Base-by-base conservation (phyloP, 2,113 vertebrate genomes). In the Labrus mixtus region DNA sequence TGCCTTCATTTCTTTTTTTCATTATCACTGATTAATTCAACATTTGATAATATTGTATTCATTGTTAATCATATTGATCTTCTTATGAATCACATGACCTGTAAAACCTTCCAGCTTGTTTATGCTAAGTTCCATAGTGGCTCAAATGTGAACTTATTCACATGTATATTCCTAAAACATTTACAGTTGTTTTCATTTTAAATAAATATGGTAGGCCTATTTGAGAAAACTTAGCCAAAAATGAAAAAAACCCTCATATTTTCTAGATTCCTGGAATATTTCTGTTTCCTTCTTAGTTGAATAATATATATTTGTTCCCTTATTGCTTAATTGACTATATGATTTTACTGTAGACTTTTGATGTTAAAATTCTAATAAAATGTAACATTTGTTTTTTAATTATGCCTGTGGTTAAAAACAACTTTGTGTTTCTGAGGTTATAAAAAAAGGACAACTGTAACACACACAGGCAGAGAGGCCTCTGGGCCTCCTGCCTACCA, bases 381-480 rank as follows among this genome's bases (percentile, higher is more conserved):
- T 36, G 22, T 9, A 45, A 6, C 4, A 41, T 41, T 16, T 57
- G 6, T 57, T 10, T 67, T 19, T n/a, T 56, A 41, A 33, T 15
- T 48, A 46, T 48, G 2, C 23, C 0, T 23, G 22, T 8, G 36
- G 16, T 23, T 63, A n/a, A 13, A 23, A 41, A 11, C 46, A 45
- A 10, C n/a, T 43, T 1, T 7, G 36, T 43, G 11, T 51, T 23
- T 46, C 23, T 65, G 39, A 37, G 45, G 15, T 46, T 17, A 19
- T 48, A 20, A 73, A 41, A 54, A 68, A 17, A 36, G 23, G 0
- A 51, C 12, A 58, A 3, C 33, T 10, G 36, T 13, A 29, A 15
- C 5, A 8, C 22, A 51, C 6, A 5, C 36, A 77, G 85, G 73
- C 69, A 74, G n/a, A 19, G 0, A 76, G 81, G 81, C 66, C 85